Percentiles rank a stretch among this genome's conserved stretches.
phyloP scores from a whole-genome alignment of 1,140 invertebrate species.

The Camponotus vicinus region DNA sequence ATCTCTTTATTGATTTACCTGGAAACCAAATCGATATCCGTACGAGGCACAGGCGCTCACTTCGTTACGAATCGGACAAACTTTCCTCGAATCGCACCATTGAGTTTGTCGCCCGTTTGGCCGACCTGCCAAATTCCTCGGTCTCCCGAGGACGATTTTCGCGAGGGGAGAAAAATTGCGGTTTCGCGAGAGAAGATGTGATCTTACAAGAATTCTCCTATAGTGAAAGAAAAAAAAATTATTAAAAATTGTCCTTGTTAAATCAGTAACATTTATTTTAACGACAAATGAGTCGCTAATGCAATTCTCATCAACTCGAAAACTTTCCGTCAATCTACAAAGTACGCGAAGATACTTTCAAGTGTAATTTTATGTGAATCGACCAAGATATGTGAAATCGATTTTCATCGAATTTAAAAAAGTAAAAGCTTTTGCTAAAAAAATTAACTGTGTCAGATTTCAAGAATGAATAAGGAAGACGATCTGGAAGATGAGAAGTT shows the following conservation, averaged over 20 bases:
- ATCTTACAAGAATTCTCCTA: background rate
- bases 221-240: constrained; percentile 8
- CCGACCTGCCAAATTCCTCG: background rate
- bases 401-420: background rate
- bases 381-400: background rate
- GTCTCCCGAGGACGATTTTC: background rate
- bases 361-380: background rate
- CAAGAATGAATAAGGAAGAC: constrained; percentile 13
- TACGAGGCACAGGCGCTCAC: constrained; percentile 83
- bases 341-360: background rate
- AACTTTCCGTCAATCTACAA: background rate
- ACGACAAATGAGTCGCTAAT: background rate
- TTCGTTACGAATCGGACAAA: constrained; percentile 78
- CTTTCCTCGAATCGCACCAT: constrained; percentile 70
- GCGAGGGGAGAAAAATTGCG: background rate
- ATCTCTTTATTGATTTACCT: constrained; percentile 80
- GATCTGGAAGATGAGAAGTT: background rate
- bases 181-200: background rate
- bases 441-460: background rate
- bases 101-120: constrained; percentile 54
- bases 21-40: constrained; percentile 83
- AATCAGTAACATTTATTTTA: background rate
- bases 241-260: background rate
- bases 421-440: background rate
- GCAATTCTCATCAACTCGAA: background rate